Conservation (phyloP, 2,888 invertebrate genomes). For the Rhodophaea formosa region DNA sequence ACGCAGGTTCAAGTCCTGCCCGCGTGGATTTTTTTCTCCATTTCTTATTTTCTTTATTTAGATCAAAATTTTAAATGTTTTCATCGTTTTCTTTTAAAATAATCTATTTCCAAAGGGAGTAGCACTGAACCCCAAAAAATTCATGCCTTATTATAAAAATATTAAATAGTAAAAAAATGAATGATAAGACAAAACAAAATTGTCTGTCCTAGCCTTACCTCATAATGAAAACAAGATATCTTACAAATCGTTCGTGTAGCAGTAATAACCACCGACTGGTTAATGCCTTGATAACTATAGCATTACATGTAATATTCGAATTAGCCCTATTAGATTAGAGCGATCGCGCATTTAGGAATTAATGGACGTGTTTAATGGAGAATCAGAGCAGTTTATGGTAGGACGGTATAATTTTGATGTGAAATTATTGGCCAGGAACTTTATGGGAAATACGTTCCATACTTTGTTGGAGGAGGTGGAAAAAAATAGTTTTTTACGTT, state of each 20-base stretch:
- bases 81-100: too few relatives aligned
- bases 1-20: too few relatives aligned
- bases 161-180: background rate
- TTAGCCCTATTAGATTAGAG: conserved; percentile 7
- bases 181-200: background rate
- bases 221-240: background rate
- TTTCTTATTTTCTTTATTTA: too few relatives aligned
- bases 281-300: background rate
- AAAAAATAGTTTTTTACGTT: too few relatives aligned
- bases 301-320: background rate
- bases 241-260: background rate
- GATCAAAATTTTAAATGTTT: too few relatives aligned
- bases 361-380: background rate
- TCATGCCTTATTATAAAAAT: background rate
- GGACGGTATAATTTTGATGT: too few relatives aligned
- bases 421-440: too few relatives aligned
- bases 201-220: background rate
- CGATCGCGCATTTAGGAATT: background rate
- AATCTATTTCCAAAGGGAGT: too few relatives aligned
- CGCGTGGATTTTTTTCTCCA: too few relatives aligned
- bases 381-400: background rate
- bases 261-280: background rate
- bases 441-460: too few relatives aligned
- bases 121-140: too few relatives aligned
- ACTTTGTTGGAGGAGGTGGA: too few relatives aligned